Percentiles rank a stretch among this genome's conserved stretches.
phyloP scores from a whole-genome alignment of 2,113 vertebrate species.

The Percopsis transmontana region DNA sequence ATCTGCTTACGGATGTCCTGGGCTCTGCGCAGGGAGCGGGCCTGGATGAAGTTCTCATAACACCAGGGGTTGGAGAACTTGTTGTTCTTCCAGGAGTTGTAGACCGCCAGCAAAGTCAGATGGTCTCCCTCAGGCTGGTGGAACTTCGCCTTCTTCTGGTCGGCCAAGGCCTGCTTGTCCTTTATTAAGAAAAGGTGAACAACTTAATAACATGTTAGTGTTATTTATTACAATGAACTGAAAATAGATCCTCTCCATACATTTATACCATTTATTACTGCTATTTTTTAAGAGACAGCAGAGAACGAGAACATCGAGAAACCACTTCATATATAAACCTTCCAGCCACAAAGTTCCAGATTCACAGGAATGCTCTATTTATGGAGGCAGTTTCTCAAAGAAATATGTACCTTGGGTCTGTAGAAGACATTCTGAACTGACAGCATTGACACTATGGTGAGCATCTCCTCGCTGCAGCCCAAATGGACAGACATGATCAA shows the following conservation, averaged over 20 bases:
- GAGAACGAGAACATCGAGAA: too few relatives aligned
- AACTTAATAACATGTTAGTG: background rate
- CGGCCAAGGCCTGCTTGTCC: constrained; percentile 97
- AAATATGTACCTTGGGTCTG: constrained; percentile 87
- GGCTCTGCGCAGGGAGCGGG: constrained; percentile 89
- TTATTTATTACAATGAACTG: background rate
- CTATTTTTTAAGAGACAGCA: too few relatives aligned
- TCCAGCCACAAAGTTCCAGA: too few relatives aligned
- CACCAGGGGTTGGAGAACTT: constrained; percentile 99
- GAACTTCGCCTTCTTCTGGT: constrained; percentile 99
- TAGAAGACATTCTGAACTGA: constrained; percentile 99
- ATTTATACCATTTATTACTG: background rate
- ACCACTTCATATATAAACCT: too few relatives aligned
- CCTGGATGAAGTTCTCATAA: constrained; percentile 98
- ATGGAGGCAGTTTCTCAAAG: too few relatives aligned
- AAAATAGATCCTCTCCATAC: background rate
- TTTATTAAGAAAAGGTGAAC: constrained; percentile 53
- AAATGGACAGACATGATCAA: constrained; percentile 98
- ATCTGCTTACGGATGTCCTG: constrained; percentile 99
- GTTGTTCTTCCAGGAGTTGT: constrained; percentile 99
- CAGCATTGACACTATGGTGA: constrained; percentile 97
- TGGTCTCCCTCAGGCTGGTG: constrained; percentile 98
- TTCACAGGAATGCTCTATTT: too few relatives aligned
- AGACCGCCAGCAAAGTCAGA: constrained; percentile 95
- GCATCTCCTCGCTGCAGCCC: constrained; percentile 97